A percentile compares a stretch with the other conserved stretches of the same genome.
These are phyloP conservation scores for Erebia epiphron DNA, from an alignment of 2,888 invertebrate species.

Conservation along the genomic window DNA sequence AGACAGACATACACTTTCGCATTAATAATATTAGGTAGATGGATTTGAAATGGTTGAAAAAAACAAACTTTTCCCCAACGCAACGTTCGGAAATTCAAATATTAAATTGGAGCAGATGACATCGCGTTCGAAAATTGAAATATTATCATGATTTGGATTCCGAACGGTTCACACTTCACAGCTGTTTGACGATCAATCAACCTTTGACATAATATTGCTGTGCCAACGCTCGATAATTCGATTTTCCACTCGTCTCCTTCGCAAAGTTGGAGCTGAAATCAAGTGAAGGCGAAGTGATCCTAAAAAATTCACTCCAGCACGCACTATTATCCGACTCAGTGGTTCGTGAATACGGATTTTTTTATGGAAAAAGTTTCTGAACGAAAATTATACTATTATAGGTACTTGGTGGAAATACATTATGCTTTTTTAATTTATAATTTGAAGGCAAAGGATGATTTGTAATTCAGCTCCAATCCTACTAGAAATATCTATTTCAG, in stretches of 20 bases:
- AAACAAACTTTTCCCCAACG: background rate
- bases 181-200: constrained; percentile 38
- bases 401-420: constrained; percentile 22
- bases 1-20: too few relatives aligned
- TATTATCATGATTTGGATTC: constrained; percentile 6
- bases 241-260: constrained; percentile 62
- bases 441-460: background rate
- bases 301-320: constrained; percentile 55
- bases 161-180: constrained; percentile 14
- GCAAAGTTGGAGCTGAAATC: constrained; percentile 53
- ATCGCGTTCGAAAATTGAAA: constrained; percentile 1
- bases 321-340: constrained; percentile 74
- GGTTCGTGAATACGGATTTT: constrained; percentile 71
- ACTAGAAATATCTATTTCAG: too few relatives aligned
- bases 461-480: constrained; percentile 1
- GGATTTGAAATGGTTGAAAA: too few relatives aligned
- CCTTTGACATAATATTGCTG: constrained; percentile 45
- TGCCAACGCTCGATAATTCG: constrained; percentile 48
- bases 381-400: constrained; percentile 36
- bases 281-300: constrained; percentile 52
- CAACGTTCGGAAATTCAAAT: constrained; percentile 9
- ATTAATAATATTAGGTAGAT: too few relatives aligned
- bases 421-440: background rate
- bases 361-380: constrained; percentile 67
- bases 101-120: constrained; percentile 11